phyloP scores from a whole-genome alignment of 1,140 invertebrate species.

The Sycophila sp. region DNA sequence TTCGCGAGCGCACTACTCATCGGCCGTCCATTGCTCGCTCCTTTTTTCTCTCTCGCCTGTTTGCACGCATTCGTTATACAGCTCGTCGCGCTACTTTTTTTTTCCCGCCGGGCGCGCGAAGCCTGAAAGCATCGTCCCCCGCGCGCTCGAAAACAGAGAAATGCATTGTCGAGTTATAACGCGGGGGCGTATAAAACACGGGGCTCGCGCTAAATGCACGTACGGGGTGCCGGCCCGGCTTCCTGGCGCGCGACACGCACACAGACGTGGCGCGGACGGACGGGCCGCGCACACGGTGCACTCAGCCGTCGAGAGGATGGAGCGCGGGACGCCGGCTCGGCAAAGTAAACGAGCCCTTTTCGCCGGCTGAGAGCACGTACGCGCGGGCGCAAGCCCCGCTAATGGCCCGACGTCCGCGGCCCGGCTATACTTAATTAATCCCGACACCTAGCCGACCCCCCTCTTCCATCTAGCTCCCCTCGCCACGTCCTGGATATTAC shows the following conservation, averaged over 20 bases:
- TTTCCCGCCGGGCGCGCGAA: not conserved
- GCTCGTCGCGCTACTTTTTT: not conserved
- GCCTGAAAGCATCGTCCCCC: conserved; percentile 20
- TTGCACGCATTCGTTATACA: conserved; percentile 17
- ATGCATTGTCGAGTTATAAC: conserved; percentile 38
- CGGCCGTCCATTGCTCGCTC: conserved; percentile 1
- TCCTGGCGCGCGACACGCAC: not conserved
- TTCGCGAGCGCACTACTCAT: conserved; percentile 15
- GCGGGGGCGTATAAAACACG: conserved; percentile 35
- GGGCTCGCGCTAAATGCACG: conserved; percentile 1
- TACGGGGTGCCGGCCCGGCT: not conserved
- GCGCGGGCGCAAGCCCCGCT: not conserved
- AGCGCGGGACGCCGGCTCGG: too few species aligned
- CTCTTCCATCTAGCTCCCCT: too few species aligned
- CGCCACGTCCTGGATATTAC: conserved; percentile 12
- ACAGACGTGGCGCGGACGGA: not conserved
- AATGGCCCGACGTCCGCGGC: conserved; percentile 20
- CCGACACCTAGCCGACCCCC: too few species aligned
- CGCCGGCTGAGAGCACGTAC: conserved; percentile 18
- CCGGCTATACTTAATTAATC: conserved; percentile 37
- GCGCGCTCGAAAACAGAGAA: conserved; percentile 32
- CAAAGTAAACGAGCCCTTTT: conserved; percentile 39
- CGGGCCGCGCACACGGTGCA: not conserved
- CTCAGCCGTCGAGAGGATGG: not conserved
- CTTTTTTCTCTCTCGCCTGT: not conserved